phyloP scores from a whole-genome alignment of 2,888 invertebrate species.

The Dicyrtoma fusca region DNA sequence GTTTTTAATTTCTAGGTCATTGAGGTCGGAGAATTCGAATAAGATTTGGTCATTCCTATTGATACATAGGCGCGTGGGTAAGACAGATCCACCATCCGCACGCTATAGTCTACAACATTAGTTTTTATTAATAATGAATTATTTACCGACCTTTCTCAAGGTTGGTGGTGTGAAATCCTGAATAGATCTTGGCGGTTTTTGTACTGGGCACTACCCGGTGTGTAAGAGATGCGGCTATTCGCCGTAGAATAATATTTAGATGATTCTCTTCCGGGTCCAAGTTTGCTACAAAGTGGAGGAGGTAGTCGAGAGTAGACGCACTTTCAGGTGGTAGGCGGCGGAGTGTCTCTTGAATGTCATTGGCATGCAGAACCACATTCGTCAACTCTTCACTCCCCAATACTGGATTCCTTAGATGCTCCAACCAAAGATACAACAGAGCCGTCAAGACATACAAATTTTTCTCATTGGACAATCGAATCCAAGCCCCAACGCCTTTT shows the following conservation, averaged over 20 bases:
- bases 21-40: no score
- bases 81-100: no score
- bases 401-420: slow-evolving; percentile 71
- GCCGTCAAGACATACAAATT: slow-evolving; percentile 67
- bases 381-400: slow-evolving; percentile 71
- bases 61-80: no score
- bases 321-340: slow-evolving; percentile 51
- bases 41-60: no score
- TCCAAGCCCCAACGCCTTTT: slow-evolving; percentile 67
- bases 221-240: slow-evolving; percentile 55
- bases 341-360: slow-evolving; percentile 68
- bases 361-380: slow-evolving; percentile 67
- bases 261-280: slow-evolving; percentile 46
- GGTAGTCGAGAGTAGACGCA: slow-evolving; percentile 51
- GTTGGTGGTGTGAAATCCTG: slow-evolving; percentile 53
- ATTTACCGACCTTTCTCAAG: no score
- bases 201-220: slow-evolving; percentile 55
- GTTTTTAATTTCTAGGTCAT: no score
- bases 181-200: slow-evolving; percentile 42
- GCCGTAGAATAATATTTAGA: slow-evolving; percentile 46
- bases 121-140: no score
- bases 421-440: slow-evolving; percentile 76
- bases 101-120: no score
- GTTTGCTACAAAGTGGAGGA: slow-evolving; percentile 55
- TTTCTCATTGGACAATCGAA: slow-evolving; percentile 69